Evolutionary conservation across 2,888 invertebrate species (phyloP).

Genomic region (Caenorhabditis zanzibari): DNA sequence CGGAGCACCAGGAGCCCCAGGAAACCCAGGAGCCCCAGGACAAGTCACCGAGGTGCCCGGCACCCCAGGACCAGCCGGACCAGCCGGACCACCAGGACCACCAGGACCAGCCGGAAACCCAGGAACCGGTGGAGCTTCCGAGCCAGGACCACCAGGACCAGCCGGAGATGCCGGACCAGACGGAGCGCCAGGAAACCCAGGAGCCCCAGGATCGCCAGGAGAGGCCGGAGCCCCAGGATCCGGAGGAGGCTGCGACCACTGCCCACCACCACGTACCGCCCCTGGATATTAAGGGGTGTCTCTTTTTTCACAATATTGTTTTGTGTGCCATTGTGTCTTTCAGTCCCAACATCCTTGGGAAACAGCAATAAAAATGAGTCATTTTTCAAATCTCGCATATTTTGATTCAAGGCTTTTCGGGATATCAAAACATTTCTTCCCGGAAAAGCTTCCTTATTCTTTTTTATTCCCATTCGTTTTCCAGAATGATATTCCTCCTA

Average conservation of each 20-base stretch:
- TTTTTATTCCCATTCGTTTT: background rate
- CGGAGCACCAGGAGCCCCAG: conserved; percentile 73
- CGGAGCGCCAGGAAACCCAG: conserved; percentile 75
- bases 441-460: background rate
- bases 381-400: conserved; percentile 12
- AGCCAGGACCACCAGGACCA: conserved; percentile 76
- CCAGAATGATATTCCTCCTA: background rate
- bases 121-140: conserved; percentile 65
- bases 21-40: conserved; percentile 76
- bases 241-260: conserved; percentile 78
- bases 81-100: conserved; percentile 74
- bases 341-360: conserved; percentile 14
- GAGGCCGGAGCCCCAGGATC: conserved; percentile 70
- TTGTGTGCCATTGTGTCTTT: conserved; percentile 22
- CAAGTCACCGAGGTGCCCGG: conserved; percentile 73
- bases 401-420: background rate
- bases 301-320: too few species aligned
- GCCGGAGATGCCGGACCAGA: conserved; percentile 76
- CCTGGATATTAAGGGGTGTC: conserved; percentile 75
- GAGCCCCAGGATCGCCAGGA: conserved; percentile 73
- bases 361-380: conserved; percentile 50
- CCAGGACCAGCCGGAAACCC: conserved; percentile 76
- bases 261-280: conserved; percentile 79
- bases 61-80: conserved; percentile 72
- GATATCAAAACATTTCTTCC: background rate